Evolutionary conservation across 1,140 invertebrate genomes (phyloP), one percentile per base, ranked within the genome.

Genomic region (Camponotus vicinus): DNA sequence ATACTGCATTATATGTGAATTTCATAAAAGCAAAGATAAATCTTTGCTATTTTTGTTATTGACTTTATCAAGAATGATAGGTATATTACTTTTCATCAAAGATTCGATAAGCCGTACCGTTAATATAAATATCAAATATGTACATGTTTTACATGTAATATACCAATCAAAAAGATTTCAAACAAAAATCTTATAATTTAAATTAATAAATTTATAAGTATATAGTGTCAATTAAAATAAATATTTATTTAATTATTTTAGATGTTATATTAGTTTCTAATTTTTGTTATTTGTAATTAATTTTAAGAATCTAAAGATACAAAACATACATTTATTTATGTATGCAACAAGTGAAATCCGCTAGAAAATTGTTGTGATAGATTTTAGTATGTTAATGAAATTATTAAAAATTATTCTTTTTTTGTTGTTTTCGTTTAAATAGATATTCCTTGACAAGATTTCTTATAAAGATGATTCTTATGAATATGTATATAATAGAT

Each of bases 401-500:
- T 78, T 1, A 13, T 49, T 1, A 34, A 78, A 64, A 5, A 64
- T 37, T 57, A 57, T 57, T n/a, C 3, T 49, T 2, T 15, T 18
- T 77, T 63, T 15, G 27, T 21, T 64, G 3, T 52, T 55, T 66
- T 37, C 3, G 5, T 78, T 79, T 27, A 55, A 55, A 52, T 32
- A 77, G 27, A 40, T 61, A 77, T 63, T 32, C 18, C 13, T 27
- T 15, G 49, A 15, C 9, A 27, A 27, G 27, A 0, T 40, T 40
- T 40, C 37, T 40, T 40, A 40, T 27, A 27, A 27, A 27, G 27
- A 27, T 27, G 27, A 37, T 78, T 13, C 11, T 27, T 52, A 66
- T 67, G 67, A 79, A 67, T 79, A 79, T 66, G 18, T n/a, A 66
- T 37, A 11, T 13, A 3, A 0, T 4, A 49, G 15, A 77, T 66